phyloP scores from a whole-genome alignment of 2,113 vertebrate genomes.

The Misgurnus anguillicaudatus region DNA sequence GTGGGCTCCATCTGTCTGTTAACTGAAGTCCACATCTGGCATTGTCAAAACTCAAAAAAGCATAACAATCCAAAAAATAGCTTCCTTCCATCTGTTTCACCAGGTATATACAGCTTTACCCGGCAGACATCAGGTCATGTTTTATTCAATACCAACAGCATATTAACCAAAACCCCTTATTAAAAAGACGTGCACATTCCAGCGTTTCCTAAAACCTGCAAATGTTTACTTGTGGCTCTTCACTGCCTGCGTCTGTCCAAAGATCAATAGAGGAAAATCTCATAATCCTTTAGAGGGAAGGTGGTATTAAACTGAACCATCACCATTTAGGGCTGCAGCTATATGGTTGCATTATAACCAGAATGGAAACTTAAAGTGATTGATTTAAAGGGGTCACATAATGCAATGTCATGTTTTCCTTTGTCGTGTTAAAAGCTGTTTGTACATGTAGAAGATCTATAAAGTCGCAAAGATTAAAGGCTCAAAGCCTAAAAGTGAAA shows the following conservation, averaged over 20 bases:
- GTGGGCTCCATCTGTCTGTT: neutral
- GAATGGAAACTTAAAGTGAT: too few relatives aligned
- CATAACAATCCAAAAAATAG: slow-evolving; percentile 4
- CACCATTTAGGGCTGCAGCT: neutral
- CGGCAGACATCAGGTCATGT: slow-evolving; percentile 20
- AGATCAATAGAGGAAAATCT: neutral
- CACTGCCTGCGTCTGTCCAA: neutral
- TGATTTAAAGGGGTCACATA: too few relatives aligned
- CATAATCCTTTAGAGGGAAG: neutral
- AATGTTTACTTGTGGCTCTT: neutral
- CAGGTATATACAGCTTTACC: slow-evolving; percentile 1
- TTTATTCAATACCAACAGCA: neutral
- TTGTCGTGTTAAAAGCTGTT: too few relatives aligned
- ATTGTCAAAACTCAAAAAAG: slow-evolving; percentile 27
- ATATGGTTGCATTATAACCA: too few relatives aligned
- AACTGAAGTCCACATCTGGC: slow-evolving; percentile 24
- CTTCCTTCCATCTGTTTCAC: neutral
- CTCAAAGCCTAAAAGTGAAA: too few relatives aligned
- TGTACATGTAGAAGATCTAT: too few relatives aligned
- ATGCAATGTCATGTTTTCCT: too few relatives aligned
- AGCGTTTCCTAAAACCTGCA: neutral
- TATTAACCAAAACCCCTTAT: neutral
- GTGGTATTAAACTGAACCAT: neutral
- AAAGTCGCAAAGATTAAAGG: too few relatives aligned
- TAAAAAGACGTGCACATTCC: neutral